phyloP scores from a whole-genome alignment of 2,888 invertebrate species.

The Xanthorhoe designata region DNA sequence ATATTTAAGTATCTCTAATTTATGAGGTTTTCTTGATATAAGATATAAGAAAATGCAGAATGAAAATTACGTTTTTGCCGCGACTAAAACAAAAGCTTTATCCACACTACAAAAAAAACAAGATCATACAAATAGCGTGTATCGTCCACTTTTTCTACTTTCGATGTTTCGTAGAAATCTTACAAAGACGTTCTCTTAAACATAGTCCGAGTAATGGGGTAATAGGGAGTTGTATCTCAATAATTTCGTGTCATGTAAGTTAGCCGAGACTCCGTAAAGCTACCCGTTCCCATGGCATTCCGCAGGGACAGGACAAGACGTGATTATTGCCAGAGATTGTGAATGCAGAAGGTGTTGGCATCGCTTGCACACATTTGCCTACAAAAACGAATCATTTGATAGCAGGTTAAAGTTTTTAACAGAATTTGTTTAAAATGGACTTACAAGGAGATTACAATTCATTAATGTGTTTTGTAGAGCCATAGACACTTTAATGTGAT shows the following conservation, averaged over 20 bases:
- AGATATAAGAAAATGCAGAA: too few relatives aligned
- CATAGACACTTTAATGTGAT: too few relatives aligned
- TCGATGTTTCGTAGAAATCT: slow-evolving; percentile 13
- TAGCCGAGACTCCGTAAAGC: slow-evolving; percentile 52
- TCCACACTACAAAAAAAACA: background rate
- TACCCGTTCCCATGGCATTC: slow-evolving; percentile 82
- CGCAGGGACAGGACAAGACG: slow-evolving; percentile 62
- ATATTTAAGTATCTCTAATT: too few relatives aligned
- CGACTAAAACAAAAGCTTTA: slow-evolving; percentile 1
- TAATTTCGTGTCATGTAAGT: slow-evolving; percentile 72
- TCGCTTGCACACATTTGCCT: background rate
- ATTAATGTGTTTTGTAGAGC: too few relatives aligned
- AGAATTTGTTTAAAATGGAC: too few relatives aligned
- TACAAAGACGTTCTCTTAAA: slow-evolving; percentile 23
- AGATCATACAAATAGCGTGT: background rate
- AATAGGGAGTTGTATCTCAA: slow-evolving; percentile 68
- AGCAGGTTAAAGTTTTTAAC: too few relatives aligned
- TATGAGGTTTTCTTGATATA: too few relatives aligned
- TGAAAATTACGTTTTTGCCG: background rate
- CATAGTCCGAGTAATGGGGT: slow-evolving; percentile 57
- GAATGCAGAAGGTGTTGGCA: slow-evolving; percentile 31
- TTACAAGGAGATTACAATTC: too few relatives aligned
- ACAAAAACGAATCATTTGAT: background rate
- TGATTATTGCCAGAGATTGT: slow-evolving; percentile 62
- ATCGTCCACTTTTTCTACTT: background rate